Percentiles rank a stretch among this genome's conserved stretches.
phyloP scores from a whole-genome alignment of 2,888 invertebrate species.

The Blomia tropicalis region DNA sequence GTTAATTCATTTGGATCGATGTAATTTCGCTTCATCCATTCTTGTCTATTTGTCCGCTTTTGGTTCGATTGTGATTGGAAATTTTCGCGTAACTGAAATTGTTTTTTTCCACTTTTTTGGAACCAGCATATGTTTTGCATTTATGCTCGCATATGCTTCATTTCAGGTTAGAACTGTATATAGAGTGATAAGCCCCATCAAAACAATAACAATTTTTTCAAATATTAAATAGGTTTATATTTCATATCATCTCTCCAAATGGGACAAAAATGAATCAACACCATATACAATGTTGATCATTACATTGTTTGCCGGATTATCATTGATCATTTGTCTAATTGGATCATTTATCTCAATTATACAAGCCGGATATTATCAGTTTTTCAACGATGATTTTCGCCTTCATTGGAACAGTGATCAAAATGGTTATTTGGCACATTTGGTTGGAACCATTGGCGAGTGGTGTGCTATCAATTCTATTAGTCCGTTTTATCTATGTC shows the following conservation, averaged over 20 bases:
- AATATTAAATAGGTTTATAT: not conserved
- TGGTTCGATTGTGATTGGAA: not conserved
- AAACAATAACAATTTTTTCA: no score
- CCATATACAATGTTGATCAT: constrained; percentile 1
- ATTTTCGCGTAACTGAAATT: constrained; percentile 1
- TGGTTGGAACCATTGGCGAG: not conserved
- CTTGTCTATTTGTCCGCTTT: not conserved
- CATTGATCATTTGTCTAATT: not conserved
- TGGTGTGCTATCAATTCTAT: constrained; percentile 4
- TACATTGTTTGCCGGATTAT: not conserved
- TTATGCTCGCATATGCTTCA: no score
- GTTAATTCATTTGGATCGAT: not conserved
- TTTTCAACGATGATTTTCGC: constrained; percentile 6
- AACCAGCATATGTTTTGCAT: not conserved
- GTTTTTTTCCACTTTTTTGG: not conserved
- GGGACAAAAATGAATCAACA: not conserved
- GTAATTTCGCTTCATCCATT: not conserved
- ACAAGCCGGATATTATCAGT: not conserved
- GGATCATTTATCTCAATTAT: not conserved
- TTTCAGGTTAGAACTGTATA: no score
- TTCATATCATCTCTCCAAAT: not conserved
- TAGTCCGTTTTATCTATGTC: not conserved
- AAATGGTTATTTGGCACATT: not conserved
- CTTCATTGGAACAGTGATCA: not conserved
- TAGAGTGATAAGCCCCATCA: no score